phyloP scores from a whole-genome alignment of 2,797 vertebrate species.

The Glyptemys insculpta region DNA sequence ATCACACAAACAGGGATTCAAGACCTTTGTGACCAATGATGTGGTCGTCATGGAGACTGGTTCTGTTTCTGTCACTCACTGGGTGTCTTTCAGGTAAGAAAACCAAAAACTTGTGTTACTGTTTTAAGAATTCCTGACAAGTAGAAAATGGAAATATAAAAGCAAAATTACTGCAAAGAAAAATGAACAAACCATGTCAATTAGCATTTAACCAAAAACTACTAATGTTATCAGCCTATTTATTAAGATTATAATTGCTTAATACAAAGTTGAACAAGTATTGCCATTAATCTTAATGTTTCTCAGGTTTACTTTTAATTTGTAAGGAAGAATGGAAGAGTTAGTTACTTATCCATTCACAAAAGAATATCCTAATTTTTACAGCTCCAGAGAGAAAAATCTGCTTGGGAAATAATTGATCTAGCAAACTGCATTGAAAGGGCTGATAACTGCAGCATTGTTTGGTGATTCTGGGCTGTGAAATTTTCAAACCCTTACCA shows the following conservation, averaged over 20 bases:
- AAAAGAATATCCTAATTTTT: background rate
- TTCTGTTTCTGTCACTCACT: slow-evolving; percentile 91
- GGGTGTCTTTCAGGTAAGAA: slow-evolving; percentile 93
- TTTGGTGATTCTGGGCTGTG: background rate
- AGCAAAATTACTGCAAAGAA: background rate
- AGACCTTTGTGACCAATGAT: slow-evolving; percentile 87
- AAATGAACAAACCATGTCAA: background rate
- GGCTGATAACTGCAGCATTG: background rate
- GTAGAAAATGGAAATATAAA: background rate
- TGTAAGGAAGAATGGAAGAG: background rate
- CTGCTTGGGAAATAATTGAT: background rate
- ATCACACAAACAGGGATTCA: slow-evolving; percentile 77
- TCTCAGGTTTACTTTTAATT: background rate
- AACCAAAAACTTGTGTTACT: background rate
- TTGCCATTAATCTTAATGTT: background rate
- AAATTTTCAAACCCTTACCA: background rate
- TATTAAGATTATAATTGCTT: background rate
- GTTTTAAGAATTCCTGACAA: background rate
- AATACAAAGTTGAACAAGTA: background rate
- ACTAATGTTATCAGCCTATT: background rate
- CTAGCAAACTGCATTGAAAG: background rate
- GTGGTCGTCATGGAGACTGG: slow-evolving; percentile 94
- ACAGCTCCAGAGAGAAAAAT: background rate
- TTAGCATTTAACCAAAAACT: background rate
- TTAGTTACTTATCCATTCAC: background rate